These are phyloP conservation scores for Halocynthia roretzi DNA, from an alignment of 23 tunicate species.

Conservation along the genomic window DNA sequence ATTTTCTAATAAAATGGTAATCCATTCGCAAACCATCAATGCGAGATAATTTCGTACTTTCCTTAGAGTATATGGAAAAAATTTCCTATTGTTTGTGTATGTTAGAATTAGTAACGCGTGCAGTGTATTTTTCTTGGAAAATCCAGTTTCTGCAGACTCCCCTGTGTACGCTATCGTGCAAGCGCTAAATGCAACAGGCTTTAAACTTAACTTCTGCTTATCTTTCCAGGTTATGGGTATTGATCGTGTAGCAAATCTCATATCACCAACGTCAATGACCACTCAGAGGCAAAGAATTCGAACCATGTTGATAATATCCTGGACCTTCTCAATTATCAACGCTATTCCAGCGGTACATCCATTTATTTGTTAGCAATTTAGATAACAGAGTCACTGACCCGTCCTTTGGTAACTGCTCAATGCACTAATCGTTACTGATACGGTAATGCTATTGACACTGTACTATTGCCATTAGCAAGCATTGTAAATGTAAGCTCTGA, in stretches of 20 bases:
- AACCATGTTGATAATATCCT: slow-evolving; percentile 33
- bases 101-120: too few relatives aligned
- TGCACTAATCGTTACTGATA: not conserved
- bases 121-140: too few relatives aligned
- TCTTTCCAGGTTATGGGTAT: slow-evolving; percentile 69
- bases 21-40: too few relatives aligned
- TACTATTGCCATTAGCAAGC: not conserved
- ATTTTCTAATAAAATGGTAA: too few relatives aligned
- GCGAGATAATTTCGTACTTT: too few relatives aligned
- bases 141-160: too few relatives aligned
- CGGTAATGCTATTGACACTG: too few relatives aligned
- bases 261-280: slow-evolving; percentile 31
- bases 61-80: too few relatives aligned
- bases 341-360: slow-evolving; percentile 64
- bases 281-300: slow-evolving; percentile 32
- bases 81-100: too few relatives aligned
- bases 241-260: slow-evolving; percentile 47
- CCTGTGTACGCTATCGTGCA: too few relatives aligned
- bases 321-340: slow-evolving; percentile 52
- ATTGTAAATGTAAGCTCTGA: not conserved
- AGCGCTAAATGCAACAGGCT: too few relatives aligned
- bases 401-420: not conserved
- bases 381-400: not conserved
- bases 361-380: not conserved
- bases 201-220: not conserved